A percentile compares a stretch with the other conserved stretches of the same genome.
Conservation (phyloP, 2,113 vertebrate species). For the Malurus cyaneus region DNA sequence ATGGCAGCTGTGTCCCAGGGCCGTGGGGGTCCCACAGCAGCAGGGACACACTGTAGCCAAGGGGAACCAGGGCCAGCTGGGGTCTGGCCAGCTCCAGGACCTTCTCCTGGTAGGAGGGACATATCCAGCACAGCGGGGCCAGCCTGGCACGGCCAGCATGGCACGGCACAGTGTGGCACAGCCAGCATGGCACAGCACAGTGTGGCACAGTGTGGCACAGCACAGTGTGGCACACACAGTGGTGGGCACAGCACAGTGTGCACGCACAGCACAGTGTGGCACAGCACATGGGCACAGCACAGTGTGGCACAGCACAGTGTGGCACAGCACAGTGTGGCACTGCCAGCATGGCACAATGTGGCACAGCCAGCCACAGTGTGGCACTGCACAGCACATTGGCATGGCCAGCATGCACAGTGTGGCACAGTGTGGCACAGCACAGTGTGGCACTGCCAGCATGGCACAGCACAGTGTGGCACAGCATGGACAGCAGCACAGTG, state of each 20-base stretch:
- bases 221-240: not conserved
- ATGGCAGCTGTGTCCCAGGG: conserved; percentile 6
- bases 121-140: not conserved
- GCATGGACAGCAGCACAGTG: not conserved
- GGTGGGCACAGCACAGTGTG: too few relatives aligned
- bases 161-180: not conserved
- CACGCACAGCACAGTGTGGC: not conserved
- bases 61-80: conserved; percentile 62
- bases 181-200: not conserved
- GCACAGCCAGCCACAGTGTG: not conserved
- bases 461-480: not conserved
- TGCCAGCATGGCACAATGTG: not conserved
- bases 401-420: not conserved
- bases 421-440: not conserved
- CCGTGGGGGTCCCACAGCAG: conserved; percentile 70
- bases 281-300: not conserved
- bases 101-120: conserved; percentile 64
- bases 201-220: too few relatives aligned
- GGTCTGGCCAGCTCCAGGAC: conserved; percentile 71
- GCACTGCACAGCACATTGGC: too few relatives aligned
- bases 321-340: not conserved
- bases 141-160: not conserved
- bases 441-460: not conserved
- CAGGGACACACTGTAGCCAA: conserved; percentile 76
- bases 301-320: not conserved